Conservation (phyloP, 2,113 vertebrate genomes). For the Boleophthalmus pectinirostris region DNA sequence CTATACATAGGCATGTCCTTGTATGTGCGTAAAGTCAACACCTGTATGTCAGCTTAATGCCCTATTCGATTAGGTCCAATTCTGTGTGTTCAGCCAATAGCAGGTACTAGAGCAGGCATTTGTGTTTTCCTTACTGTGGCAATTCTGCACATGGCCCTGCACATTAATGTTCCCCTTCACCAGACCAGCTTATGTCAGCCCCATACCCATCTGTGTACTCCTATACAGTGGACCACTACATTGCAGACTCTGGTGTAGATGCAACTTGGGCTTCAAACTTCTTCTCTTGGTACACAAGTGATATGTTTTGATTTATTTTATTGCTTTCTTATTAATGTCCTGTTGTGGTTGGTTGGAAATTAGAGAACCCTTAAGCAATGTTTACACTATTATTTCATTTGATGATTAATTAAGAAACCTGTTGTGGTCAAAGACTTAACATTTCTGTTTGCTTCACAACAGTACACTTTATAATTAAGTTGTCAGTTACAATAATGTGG, state of each 20-base stretch:
- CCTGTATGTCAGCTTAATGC: slow-evolving; percentile 64
- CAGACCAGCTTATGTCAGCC: slow-evolving; percentile 7
- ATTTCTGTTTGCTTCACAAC: neutral
- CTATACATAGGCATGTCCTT: neutral
- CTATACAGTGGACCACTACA: neutral
- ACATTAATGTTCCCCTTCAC: slow-evolving; percentile 54
- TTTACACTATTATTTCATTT: neutral
- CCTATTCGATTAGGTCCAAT: slow-evolving; percentile 59
- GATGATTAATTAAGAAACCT: neutral
- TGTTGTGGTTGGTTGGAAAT: neutral
- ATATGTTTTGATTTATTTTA: neutral
- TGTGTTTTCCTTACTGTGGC: slow-evolving; percentile 58
- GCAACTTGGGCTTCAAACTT: neutral
- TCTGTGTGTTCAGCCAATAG: slow-evolving; percentile 73
- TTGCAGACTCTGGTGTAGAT: neutral
- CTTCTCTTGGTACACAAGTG: neutral
- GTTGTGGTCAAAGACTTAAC: neutral
- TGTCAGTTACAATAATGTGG: neutral
- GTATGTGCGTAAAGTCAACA: slow-evolving; percentile 52
- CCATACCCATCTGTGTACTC: slow-evolving; percentile 12
- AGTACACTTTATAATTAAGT: neutral
- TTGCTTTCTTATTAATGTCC: neutral
- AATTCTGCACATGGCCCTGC: slow-evolving; percentile 50
- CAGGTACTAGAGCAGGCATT: slow-evolving; percentile 41
- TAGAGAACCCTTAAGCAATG: neutral